A percentile compares a stretch with the other conserved stretches of the same genome.
These are phyloP conservation scores for Amyelois transitella DNA, from an alignment of 1,140 invertebrate genomes.

Conservation along the genomic window DNA sequence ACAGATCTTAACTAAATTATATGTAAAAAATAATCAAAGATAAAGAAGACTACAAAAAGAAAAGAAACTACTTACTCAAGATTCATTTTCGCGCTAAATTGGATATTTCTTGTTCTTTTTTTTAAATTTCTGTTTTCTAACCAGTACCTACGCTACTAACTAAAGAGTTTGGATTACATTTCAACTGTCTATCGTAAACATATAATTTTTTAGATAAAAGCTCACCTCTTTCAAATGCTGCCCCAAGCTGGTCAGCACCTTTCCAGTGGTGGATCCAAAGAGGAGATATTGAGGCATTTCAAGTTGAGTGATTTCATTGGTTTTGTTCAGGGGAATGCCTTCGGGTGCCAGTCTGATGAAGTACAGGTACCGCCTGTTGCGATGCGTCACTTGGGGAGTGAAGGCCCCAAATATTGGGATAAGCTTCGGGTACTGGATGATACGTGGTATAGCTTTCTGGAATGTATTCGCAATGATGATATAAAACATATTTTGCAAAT, in stretches of 20 bases:
- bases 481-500: too few relatives aligned
- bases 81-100: too few relatives aligned
- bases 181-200: not conserved
- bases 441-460: slow-evolving; percentile 80
- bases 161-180: not conserved
- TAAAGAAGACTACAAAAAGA: too few relatives aligned
- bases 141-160: too few relatives aligned
- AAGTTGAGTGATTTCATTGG: slow-evolving; percentile 27
- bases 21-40: too few relatives aligned
- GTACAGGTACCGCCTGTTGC: slow-evolving; percentile 78
- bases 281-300: slow-evolving; percentile 79
- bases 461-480: too few relatives aligned
- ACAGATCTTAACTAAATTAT: too few relatives aligned
- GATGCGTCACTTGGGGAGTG: slow-evolving; percentile 56
- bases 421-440: slow-evolving; percentile 79
- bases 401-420: slow-evolving; percentile 80
- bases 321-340: slow-evolving; percentile 73
- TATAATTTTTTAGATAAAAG: too few relatives aligned
- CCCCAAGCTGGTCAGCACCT: slow-evolving; percentile 74
- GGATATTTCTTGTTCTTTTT: too few relatives aligned
- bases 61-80: too few relatives aligned
- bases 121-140: too few relatives aligned
- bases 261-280: slow-evolving; percentile 76
- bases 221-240: slow-evolving; percentile 49
- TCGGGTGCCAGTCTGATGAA: slow-evolving; percentile 78